Evolutionary conservation across 2,888 invertebrate genomes (phyloP), one percentile per base, ranked within the genome.

Genomic region (Operophtera brumata): DNA sequence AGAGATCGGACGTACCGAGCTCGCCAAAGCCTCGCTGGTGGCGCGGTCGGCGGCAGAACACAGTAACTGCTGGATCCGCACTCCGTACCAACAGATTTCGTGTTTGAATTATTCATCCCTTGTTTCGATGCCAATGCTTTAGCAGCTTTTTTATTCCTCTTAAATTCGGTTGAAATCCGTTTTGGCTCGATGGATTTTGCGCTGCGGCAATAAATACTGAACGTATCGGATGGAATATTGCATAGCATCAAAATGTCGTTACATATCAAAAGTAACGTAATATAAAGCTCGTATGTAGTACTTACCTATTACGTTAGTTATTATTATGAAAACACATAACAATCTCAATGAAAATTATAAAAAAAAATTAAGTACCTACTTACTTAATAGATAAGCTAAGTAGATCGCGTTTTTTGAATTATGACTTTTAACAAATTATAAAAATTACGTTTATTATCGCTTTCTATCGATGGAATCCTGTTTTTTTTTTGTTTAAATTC

Each of bases 101-200:
- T 71, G 55, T 76, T 70, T 82, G 78, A 82, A 81, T 80, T 74
- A 81, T 81, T 81, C 77, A 79, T 77, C 59, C 59, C 71, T 69
- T 71, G 69, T 76, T 75, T 64, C 69, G 64, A 71, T 65, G 55
- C 58, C 62, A 56, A 60, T 68, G 62, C 69, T 70, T 61, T 67
- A 67, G 57, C 61, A 67, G 57, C 44, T 57, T 59, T 54, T 52
- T 59, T 57, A 52, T 59, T 55, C 36, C 54, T 62, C 66, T 66
- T 64, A 57, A 59, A 61, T 61, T 57, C 41, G 47, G 39, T 40
- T 36, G 44, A 20, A 59, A 61, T 58, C 34, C 30, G 44, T 28
- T 59, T 32, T 42, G 34, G 47, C 7, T 36, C 41, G 14, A 51
- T 48, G 43, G 48, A 47, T 47, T 55, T 48, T 41, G 47, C 48